Percentiles rank a stretch among this genome's conserved stretches.
Evolutionary conservation across 2,797 vertebrate genomes (phyloP).

Genomic region (Gambusia yucatana): DNA sequence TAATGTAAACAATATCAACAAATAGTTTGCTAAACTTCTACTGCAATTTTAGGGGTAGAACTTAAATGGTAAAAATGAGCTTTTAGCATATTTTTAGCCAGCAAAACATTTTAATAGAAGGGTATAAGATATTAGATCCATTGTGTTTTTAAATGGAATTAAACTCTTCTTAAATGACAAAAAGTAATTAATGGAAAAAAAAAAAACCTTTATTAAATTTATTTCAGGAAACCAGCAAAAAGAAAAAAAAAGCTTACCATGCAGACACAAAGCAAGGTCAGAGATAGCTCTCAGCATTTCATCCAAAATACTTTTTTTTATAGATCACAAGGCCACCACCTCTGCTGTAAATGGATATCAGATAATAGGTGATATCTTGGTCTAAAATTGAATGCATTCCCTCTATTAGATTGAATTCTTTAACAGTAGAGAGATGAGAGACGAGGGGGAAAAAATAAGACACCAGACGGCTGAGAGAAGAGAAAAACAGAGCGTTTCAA

Average conservation of each 20-base stretch:
- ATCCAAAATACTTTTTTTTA: conserved; percentile 42
- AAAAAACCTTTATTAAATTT: background rate
- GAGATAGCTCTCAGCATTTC: conserved; percentile 47
- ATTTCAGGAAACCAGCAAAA: background rate
- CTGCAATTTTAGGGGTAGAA: background rate
- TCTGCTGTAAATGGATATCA: conserved; percentile 27
- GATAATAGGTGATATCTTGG: conserved; percentile 37
- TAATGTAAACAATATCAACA: background rate
- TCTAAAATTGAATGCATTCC: conserved; percentile 48
- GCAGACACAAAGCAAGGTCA: conserved; percentile 48
- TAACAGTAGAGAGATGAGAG: conserved; percentile 32
- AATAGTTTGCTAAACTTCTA: conserved; percentile 1
- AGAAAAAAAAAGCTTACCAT: background rate
- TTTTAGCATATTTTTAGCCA: background rate
- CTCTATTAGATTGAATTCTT: conserved; percentile 38
- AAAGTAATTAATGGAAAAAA: background rate
- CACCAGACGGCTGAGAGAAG: background rate
- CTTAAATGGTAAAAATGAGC: background rate
- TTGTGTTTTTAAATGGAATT: background rate
- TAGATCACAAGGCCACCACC: conserved; percentile 28
- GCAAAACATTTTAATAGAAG: background rate
- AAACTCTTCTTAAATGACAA: background rate
- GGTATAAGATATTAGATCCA: background rate
- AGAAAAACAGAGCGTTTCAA: background rate
- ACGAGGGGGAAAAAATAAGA: conserved; percentile 4